Conservation (phyloP, 2,113 vertebrate genomes). For the Entomyzon cyanotis region DNA sequence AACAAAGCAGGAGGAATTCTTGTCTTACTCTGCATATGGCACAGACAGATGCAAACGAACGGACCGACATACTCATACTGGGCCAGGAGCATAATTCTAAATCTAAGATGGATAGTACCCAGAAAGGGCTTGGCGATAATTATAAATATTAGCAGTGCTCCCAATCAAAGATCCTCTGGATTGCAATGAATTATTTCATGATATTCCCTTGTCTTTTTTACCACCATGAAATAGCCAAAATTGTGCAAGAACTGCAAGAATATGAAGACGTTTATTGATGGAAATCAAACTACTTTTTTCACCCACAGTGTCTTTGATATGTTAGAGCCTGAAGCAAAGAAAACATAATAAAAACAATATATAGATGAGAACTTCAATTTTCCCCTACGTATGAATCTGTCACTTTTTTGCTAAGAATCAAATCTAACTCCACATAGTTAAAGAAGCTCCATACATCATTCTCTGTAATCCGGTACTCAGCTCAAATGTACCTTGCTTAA, state of each 20-base stretch:
- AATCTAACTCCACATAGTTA: slow-evolving; percentile 67
- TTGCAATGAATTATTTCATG: slow-evolving; percentile 50
- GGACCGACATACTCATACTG: background rate
- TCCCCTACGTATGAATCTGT: slow-evolving; percentile 67
- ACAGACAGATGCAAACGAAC: slow-evolving; percentile 53
- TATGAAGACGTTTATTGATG: slow-evolving; percentile 63
- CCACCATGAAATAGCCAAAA: slow-evolving; percentile 40
- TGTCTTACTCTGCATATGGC: slow-evolving; percentile 33
- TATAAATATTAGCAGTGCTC: slow-evolving; percentile 52
- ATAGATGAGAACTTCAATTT: slow-evolving; percentile 71
- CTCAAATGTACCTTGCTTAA: slow-evolving; percentile 30
- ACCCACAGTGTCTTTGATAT: slow-evolving; percentile 58
- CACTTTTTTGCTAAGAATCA: slow-evolving; percentile 70
- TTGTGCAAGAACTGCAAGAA: slow-evolving; percentile 46
- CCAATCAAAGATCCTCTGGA: slow-evolving; percentile 16
- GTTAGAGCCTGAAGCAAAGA: slow-evolving; percentile 70
- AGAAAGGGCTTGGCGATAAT: background rate
- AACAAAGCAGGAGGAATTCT: slow-evolving; percentile 21
- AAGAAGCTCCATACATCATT: slow-evolving; percentile 64
- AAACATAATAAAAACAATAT: slow-evolving; percentile 74
- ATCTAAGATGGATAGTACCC: background rate
- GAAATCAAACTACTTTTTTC: slow-evolving; percentile 71
- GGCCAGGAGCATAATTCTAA: slow-evolving; percentile 49
- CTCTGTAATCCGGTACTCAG: slow-evolving; percentile 33
- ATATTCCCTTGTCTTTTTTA: slow-evolving; percentile 16